Evolutionary conservation across 2,888 invertebrate species (phyloP).

Genomic region (Aphidius colemani): DNA sequence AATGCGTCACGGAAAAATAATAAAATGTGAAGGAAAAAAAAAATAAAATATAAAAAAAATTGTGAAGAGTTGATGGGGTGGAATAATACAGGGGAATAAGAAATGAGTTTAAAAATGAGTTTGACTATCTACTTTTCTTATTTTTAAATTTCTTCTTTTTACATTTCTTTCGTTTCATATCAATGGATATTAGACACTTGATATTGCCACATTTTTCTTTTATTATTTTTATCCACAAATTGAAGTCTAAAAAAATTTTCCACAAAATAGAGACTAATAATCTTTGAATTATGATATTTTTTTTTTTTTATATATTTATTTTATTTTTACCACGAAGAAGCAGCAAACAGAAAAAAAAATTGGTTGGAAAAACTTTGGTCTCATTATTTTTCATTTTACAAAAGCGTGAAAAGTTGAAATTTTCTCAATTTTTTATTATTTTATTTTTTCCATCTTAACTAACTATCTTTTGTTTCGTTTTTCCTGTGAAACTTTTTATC

Average conservation of each 20-base stretch:
- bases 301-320: too few species aligned
- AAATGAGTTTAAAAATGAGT: constrained; percentile 42
- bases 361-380: neutral
- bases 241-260: neutral
- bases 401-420: neutral
- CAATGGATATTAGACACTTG: neutral
- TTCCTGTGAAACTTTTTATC: neutral
- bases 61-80: constrained; percentile 20
- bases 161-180: neutral
- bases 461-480: neutral
- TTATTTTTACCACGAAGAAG: neutral
- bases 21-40: constrained; percentile 4
- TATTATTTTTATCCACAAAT: too few species aligned
- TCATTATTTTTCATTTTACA: neutral
- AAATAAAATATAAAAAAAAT: constrained; percentile 13
- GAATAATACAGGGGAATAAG: constrained; percentile 37
- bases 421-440: neutral
- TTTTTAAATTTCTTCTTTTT: neutral
- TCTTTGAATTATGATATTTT: neutral
- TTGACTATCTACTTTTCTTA: constrained; percentile 7
- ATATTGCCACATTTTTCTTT: neutral
- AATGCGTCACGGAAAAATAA: too few species aligned
- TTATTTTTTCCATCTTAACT: neutral
- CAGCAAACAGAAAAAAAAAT: neutral
- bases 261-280: neutral